Conservation (phyloP, 2,888 invertebrate species). For the Polia nebulosa region DNA sequence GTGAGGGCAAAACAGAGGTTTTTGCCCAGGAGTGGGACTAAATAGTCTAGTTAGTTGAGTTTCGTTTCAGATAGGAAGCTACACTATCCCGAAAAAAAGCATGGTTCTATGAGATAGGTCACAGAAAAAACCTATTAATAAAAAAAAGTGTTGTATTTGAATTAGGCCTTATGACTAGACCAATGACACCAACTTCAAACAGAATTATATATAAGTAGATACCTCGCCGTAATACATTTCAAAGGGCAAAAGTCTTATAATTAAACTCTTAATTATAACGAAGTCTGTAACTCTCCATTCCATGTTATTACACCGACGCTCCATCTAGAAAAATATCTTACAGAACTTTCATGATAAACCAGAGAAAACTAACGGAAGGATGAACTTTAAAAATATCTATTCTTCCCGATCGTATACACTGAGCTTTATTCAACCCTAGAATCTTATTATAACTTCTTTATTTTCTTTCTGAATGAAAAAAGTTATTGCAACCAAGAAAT, state of each 20-base stretch:
- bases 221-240: background rate
- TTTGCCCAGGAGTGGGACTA: too few species aligned
- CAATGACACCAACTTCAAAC: background rate
- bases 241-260: conserved; percentile 14
- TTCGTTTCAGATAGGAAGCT: too few species aligned
- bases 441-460: conserved; percentile 12
- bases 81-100: too few species aligned
- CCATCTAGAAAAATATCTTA: conserved; percentile 25
- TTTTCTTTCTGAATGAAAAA: conserved; percentile 34
- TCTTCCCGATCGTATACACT: conserved; percentile 19
- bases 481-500: conserved; percentile 22
- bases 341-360: conserved; percentile 41
- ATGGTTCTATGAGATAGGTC: too few species aligned
- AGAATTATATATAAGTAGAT: background rate
- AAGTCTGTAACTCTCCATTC: conserved; percentile 23
- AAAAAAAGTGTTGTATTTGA: too few species aligned
- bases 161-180: background rate
- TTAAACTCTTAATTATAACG: conserved; percentile 41
- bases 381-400: conserved; percentile 20
- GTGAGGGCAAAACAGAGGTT: too few species aligned
- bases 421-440: conserved; percentile 20
- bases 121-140: too few species aligned
- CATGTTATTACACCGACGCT: conserved; percentile 20
- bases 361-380: conserved; percentile 2
- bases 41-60: too few species aligned